phyloP scores from a whole-genome alignment of 2,888 invertebrate genomes.

The Drosophila rubida region DNA sequence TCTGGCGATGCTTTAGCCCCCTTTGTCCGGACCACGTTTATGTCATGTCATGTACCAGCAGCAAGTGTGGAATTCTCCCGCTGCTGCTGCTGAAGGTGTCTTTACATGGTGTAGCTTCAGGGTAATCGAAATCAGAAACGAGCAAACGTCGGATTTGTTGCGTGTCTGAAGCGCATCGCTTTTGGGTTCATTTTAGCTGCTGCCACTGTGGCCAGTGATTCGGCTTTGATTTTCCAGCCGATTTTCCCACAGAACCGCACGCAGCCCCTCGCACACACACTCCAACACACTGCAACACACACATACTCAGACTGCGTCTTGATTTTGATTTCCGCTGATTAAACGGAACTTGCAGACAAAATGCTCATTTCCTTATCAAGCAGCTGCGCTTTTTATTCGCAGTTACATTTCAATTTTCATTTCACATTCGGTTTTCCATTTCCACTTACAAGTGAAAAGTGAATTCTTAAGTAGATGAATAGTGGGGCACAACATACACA shows the following conservation, averaged over 20 bases:
- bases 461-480: constrained; percentile 13
- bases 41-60: constrained; percentile 44
- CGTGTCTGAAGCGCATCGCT: constrained; percentile 57
- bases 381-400: constrained; percentile 52
- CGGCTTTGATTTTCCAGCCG: constrained; percentile 50
- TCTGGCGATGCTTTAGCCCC: constrained; percentile 68
- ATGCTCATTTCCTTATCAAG: constrained; percentile 64
- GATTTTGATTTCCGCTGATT: constrained; percentile 55
- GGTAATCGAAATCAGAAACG: constrained; percentile 50
- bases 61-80: constrained; percentile 4
- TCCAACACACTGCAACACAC: neutral
- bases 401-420: constrained; percentile 40
- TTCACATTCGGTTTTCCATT: constrained; percentile 8
- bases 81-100: constrained; percentile 45
- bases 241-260: constrained; percentile 57
- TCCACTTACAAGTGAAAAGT: constrained; percentile 17
- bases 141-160: constrained; percentile 70
- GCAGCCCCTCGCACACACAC: neutral
- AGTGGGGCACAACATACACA: neutral
- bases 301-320: neutral
- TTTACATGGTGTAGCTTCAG: constrained; percentile 33
- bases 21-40: neutral
- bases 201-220: constrained; percentile 3
- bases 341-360: constrained; percentile 49
- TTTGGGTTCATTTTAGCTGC: constrained; percentile 31